Conservation (phyloP, 2,888 invertebrate genomes). For the Erebia palarica region DNA sequence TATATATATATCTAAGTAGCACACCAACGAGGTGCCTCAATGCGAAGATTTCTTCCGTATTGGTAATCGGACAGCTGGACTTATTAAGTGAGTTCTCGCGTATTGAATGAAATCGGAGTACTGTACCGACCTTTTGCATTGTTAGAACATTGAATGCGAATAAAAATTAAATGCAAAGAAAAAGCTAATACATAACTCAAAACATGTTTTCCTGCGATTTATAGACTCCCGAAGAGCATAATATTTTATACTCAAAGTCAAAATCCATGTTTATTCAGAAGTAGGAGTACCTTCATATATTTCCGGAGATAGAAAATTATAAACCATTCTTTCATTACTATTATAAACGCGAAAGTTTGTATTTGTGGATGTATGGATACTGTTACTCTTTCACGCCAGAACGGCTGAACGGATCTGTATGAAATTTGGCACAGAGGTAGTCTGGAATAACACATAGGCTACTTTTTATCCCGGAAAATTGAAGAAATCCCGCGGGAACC, state of each 20-base stretch:
- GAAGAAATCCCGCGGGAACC: too few relatives aligned
- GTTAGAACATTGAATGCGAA: background rate
- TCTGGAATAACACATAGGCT: too few relatives aligned
- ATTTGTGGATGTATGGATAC: too few relatives aligned
- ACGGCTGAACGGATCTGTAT: too few relatives aligned
- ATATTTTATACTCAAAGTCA: background rate
- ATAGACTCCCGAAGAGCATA: background rate
- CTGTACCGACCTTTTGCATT: constrained; percentile 7
- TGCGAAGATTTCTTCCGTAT: constrained; percentile 23
- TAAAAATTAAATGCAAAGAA: background rate
- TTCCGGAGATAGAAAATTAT: too few relatives aligned
- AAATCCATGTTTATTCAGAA: background rate
- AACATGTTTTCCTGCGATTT: too few relatives aligned
- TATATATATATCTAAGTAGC: background rate
- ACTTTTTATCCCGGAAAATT: too few relatives aligned
- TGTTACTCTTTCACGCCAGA: too few relatives aligned
- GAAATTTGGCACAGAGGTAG: too few relatives aligned
- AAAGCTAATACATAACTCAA: background rate
- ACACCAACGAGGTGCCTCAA: constrained; percentile 1
- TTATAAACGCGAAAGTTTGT: too few relatives aligned
- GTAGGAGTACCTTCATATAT: background rate
- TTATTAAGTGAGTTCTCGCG: constrained; percentile 4
- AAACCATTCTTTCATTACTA: too few relatives aligned
- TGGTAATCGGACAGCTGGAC: constrained; percentile 25
- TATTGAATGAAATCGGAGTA: constrained; percentile 20